These are phyloP conservation scores for Papilio xuthus DNA, from an alignment of 1,140 invertebrate species.

Conservation along the genomic window DNA sequence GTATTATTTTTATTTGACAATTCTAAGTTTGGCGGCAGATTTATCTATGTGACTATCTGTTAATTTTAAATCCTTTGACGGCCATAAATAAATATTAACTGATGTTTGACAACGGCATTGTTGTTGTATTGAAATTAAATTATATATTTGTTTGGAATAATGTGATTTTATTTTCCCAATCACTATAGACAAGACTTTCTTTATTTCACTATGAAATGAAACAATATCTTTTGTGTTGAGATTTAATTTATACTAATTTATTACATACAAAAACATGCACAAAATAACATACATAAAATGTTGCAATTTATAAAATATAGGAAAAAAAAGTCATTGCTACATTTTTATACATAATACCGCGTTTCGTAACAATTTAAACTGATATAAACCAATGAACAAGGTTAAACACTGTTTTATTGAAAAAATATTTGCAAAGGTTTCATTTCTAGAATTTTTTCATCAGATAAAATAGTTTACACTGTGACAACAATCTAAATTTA, in stretches of 20 bases:
- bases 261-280: slow-evolving; percentile 40
- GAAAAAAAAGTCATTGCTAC: not conserved
- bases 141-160: slow-evolving; percentile 32
- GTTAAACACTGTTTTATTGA: no score
- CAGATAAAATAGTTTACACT: not conserved
- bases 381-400: not conserved
- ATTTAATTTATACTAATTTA: slow-evolving; percentile 40
- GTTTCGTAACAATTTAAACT: slow-evolving; percentile 8
- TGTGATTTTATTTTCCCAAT: slow-evolving; percentile 11
- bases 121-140: slow-evolving; percentile 27
- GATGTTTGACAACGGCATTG: slow-evolving; percentile 11
- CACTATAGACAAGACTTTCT: not conserved
- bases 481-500: no score
- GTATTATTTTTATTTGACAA: not conserved
- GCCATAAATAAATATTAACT: not conserved
- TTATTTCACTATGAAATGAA: not conserved
- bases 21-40: not conserved
- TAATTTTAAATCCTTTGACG: slow-evolving; percentile 6
- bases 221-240: slow-evolving; percentile 27
- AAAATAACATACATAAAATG: slow-evolving; percentile 43
- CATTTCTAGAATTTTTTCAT: no score
- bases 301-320: not conserved
- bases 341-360: not conserved
- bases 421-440: no score
- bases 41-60: not conserved